Evolutionary conservation across 2,888 invertebrate genomes (phyloP).

Genomic region (Galeruca laticollis): DNA sequence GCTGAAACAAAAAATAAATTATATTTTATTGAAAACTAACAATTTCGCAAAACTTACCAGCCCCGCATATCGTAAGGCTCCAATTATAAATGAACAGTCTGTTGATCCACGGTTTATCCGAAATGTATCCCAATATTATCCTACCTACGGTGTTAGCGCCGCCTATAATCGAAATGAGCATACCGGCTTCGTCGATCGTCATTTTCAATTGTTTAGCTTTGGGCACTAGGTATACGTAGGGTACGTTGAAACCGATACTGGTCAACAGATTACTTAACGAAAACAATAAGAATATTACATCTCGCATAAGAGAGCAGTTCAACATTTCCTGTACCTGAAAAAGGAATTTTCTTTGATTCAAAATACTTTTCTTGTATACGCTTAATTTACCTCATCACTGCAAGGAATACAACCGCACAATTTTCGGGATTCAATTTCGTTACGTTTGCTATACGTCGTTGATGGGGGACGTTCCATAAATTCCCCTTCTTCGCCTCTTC

Average conservation of each 20-base stretch:
- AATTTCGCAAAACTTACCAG: constrained; percentile 72
- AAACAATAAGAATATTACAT: constrained; percentile 90
- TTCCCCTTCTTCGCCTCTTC: constrained; percentile 54
- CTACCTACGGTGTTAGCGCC: constrained; percentile 91
- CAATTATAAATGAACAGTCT: constrained; percentile 90
- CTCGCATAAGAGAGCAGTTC: constrained; percentile 85
- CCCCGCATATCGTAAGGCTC: constrained; percentile 88
- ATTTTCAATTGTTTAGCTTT: constrained; percentile 76
- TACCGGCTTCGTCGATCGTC: constrained; percentile 72
- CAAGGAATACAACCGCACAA: constrained; percentile 40
- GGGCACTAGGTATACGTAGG: constrained; percentile 87
- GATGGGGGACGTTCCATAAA: constrained; percentile 48
- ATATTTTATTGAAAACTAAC: background rate
- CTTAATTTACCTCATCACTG: constrained; percentile 35
- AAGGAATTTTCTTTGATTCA: background rate
- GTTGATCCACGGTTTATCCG: constrained; percentile 92
- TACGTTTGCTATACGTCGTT: background rate
- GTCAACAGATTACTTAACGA: constrained; percentile 94
- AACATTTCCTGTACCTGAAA: constrained; percentile 73
- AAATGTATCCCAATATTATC: constrained; percentile 86
- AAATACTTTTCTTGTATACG: too few relatives aligned
- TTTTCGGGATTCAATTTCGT: constrained; percentile 13
- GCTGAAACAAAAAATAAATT: constrained; percentile 68
- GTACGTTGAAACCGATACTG: constrained; percentile 94
- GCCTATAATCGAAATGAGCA: constrained; percentile 84